Conservation (phyloP, 2,797 vertebrate genomes). For the Pteropus rufus region DNA sequence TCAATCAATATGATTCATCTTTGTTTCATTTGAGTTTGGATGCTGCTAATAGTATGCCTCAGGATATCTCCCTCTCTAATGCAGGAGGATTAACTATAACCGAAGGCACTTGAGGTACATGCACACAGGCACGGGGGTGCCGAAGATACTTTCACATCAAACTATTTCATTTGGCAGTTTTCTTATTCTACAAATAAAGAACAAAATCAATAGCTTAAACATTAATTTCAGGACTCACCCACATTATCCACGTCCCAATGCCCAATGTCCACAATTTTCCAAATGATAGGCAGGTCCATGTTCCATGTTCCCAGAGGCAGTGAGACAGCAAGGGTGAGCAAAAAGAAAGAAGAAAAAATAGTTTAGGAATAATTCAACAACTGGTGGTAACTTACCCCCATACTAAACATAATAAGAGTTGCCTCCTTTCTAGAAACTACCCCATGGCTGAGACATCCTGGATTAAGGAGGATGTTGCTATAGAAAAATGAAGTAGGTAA, state of each 20-base stretch:
- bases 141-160: background rate
- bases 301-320: conserved; percentile 47
- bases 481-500: background rate
- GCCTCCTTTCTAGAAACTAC: background rate
- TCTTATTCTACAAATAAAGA: conserved; percentile 12
- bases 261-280: background rate
- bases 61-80: background rate
- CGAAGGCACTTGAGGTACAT: background rate
- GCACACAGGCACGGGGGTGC: background rate
- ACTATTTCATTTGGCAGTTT: background rate
- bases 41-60: background rate
- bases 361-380: conserved; percentile 65
- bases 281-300: conserved; percentile 47
- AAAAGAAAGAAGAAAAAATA: conserved; percentile 43
- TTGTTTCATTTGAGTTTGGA: conserved; percentile 47
- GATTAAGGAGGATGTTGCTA: background rate
- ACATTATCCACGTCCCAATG: conserved; percentile 22
- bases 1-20: conserved; percentile 40
- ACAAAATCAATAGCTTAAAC: conserved; percentile 26
- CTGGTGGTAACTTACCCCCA: background rate
- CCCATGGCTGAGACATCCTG: background rate
- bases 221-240: conserved; percentile 81
- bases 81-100: background rate
- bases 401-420: background rate
- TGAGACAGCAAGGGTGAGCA: background rate